Evolutionary conservation across 2,888 invertebrate genomes (phyloP), one percentile per base, ranked within the genome.

Genomic region (Deilephila porcellus): DNA sequence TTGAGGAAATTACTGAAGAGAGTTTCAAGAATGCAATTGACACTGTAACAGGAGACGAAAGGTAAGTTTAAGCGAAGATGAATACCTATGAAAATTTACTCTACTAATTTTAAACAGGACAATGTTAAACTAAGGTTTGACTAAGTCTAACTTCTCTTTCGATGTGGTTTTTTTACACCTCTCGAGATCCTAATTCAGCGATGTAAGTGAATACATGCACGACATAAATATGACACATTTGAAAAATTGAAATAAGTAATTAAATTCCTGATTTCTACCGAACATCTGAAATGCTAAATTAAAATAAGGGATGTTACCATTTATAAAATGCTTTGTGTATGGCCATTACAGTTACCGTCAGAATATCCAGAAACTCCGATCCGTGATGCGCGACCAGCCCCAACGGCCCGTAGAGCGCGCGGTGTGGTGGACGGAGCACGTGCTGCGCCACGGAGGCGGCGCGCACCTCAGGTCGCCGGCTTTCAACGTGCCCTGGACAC

Each of bases 341-440:
- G 19, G 19, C 17, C 3, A 56, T 76, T 77, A 0, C 75, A 82
- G 82, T 6, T 82, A 79, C 52, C 76, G 76, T 1, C 62, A 34
- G 4, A 83, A 83, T 32, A 75, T 81, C n/a, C 62, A 71, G 14
- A 76, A 73, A 32, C 52, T 83, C 0, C 73, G 79, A 4, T 71
- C 17, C 3, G 6, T 79, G 0, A 78, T 80, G 53, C 19, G 45
- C 6, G 83, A 83, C 52, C 72, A 79, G n/a, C 84, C 81, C 0
- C 75, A 78, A 80, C 60, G 71, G 17, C 80, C 89, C 0, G 37
- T 88, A 53, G 86, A 88, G 20, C 82, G 81, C 8, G 83, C 85
- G 3, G 77, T 86, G 34, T 85, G 86, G 86, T 87, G 85, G 86
- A 81, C 81, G 25, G 86, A 85, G 76, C 80, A 86, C 74, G 80